A percentile compares a stretch with the other conserved stretches of the same genome.
Evolutionary conservation across 1,140 invertebrate genomes (phyloP).

Genomic region (Diorhabda elongata): DNA sequence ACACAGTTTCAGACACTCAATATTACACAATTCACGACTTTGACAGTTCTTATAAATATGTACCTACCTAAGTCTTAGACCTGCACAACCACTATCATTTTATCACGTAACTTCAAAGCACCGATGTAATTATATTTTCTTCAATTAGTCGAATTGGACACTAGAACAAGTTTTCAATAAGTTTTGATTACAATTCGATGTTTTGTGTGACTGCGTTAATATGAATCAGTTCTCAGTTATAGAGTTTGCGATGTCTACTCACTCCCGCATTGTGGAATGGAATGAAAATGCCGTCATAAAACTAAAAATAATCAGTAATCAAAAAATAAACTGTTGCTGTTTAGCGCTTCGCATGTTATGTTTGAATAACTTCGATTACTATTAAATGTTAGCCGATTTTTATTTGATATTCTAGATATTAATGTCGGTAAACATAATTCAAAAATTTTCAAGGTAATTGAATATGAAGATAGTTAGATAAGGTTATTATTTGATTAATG

Average conservation of each 20-base stretch:
- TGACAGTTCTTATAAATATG: too few species aligned
- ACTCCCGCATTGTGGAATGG: neutral
- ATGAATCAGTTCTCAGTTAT: conserved; percentile 6
- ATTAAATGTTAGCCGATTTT: neutral
- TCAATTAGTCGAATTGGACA: too few species aligned
- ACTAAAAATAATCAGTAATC: neutral
- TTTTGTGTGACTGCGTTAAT: neutral
- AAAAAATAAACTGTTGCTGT: conserved; percentile 1
- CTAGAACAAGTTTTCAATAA: too few species aligned
- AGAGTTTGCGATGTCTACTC: neutral
- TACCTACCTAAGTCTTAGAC: too few species aligned
- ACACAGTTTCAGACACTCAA: too few species aligned
- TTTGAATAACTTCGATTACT: neutral
- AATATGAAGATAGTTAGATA: neutral
- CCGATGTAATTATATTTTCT: too few species aligned
- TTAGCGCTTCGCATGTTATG: neutral
- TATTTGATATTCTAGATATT: too few species aligned
- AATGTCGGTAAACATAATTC: too few species aligned
- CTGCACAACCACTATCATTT: too few species aligned
- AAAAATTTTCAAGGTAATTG: neutral
- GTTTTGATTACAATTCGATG: too few species aligned
- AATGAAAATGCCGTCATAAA: conserved; percentile 2
- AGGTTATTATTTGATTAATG: neutral
- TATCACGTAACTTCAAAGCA: too few species aligned
- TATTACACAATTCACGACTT: too few species aligned